phyloP scores from a whole-genome alignment of 1,140 invertebrate species.

The Brachionus rotundiformis region DNA sequence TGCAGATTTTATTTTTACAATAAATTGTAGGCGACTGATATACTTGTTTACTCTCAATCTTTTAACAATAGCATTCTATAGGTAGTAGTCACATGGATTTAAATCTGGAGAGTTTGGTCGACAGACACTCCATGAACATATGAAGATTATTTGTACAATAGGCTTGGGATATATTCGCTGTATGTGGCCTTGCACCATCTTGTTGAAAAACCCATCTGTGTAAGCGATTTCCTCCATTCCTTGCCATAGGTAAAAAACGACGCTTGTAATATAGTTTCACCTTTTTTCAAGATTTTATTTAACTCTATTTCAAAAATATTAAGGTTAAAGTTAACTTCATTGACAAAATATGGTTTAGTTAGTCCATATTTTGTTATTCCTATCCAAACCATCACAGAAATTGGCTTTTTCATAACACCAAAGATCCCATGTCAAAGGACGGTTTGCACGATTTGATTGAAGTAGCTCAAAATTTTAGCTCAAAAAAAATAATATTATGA shows the following conservation, averaged over 20 bases:
- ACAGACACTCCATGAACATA: not conserved
- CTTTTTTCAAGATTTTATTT: not conserved
- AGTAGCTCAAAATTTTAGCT: too few relatives aligned
- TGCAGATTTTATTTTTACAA: not conserved
- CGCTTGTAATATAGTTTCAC: not conserved
- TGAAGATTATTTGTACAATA: not conserved
- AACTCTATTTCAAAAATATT: not conserved
- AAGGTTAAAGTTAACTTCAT: not conserved
- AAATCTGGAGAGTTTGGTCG: not conserved
- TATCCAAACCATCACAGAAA: not conserved
- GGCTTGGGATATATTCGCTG: not conserved
- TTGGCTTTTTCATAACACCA: not conserved
- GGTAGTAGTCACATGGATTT: not conserved
- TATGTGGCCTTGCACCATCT: not conserved
- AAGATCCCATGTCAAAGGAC: not conserved
- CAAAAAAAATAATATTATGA: not conserved
- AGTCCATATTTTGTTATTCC: not conserved
- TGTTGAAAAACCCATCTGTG: not conserved
- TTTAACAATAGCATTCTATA: not conserved
- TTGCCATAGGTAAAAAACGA: too few relatives aligned
- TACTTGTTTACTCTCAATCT: not conserved
- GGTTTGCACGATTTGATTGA: not conserved
- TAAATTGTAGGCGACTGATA: not conserved
- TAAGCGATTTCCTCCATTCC: not conserved
- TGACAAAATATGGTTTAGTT: not conserved